A percentile compares a stretch with the other conserved stretches of the same genome.
Conservation (phyloP, 2,797 vertebrate species). For the Miichthys miiuy region DNA sequence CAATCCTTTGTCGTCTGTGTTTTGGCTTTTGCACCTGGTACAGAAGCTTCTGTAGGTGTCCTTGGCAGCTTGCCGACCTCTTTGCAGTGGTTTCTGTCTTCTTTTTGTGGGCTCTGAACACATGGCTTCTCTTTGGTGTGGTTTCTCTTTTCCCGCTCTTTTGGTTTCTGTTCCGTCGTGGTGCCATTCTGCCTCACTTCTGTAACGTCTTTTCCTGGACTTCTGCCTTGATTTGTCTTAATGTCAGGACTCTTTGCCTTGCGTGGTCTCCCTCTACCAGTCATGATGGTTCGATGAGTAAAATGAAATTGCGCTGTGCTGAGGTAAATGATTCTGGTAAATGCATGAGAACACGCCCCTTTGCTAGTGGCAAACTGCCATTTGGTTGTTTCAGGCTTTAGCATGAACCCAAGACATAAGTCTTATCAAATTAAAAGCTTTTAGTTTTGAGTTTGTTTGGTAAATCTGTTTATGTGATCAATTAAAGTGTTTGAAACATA, state of each 20-base stretch:
- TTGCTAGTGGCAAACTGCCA: neutral
- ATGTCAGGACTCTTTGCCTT: neutral
- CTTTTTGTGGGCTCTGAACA: neutral
- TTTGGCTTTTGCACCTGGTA: neutral
- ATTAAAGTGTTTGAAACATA: neutral
- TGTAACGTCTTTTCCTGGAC: neutral
- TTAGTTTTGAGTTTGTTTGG: too few relatives aligned
- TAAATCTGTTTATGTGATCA: neutral
- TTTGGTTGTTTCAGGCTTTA: neutral
- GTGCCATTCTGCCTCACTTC: neutral
- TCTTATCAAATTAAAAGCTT: too few relatives aligned
- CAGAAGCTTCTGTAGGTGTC: neutral
- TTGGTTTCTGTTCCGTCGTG: slow-evolving; percentile 23
- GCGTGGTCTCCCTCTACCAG: slow-evolving; percentile 39
- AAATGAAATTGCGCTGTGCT: neutral
- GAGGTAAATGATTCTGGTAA: slow-evolving; percentile 2
- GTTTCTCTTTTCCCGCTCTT: slow-evolving; percentile 10
- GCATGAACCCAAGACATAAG: too few relatives aligned
- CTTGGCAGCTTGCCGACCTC: neutral
- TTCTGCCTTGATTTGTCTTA: neutral
- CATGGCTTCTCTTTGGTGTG: neutral
- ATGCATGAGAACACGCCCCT: slow-evolving; percentile 25
- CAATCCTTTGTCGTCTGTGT: too few relatives aligned
- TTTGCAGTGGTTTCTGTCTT: neutral
- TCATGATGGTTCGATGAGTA: slow-evolving; percentile 44